Evolutionary conservation across 2,113 vertebrate genomes (phyloP).

Genomic region (Pollimyrus isidori): DNA sequence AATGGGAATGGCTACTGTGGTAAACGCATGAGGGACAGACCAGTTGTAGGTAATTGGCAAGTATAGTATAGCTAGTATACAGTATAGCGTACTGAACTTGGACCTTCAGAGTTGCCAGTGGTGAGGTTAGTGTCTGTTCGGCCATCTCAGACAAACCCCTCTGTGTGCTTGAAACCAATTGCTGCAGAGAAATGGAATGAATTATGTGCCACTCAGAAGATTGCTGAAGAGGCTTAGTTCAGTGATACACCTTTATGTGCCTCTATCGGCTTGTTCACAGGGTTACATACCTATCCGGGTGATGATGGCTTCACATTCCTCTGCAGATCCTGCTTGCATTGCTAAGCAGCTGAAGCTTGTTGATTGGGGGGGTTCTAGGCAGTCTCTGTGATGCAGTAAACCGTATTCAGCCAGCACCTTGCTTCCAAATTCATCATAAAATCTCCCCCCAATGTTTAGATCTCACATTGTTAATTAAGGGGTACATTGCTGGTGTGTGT

Average conservation of each 20-base stretch:
- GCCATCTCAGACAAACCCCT: constrained; percentile 68
- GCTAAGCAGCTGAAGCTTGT: constrained; percentile 64
- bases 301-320: constrained; percentile 67
- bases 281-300: constrained; percentile 59
- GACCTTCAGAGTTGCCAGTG: not conserved
- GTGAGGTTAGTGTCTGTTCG: not conserved
- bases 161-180: constrained; percentile 71
- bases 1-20: not conserved
- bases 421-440: constrained; percentile 24
- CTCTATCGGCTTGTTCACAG: not conserved
- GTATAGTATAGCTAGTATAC: not conserved
- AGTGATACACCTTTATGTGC: not conserved
- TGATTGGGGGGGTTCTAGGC: constrained; percentile 47
- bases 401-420: constrained; percentile 14
- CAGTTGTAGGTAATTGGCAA: not conserved
- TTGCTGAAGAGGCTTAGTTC: not conserved
- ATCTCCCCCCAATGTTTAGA: too few species aligned
- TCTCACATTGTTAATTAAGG: too few species aligned
- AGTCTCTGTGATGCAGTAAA: constrained; percentile 59
- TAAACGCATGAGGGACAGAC: not conserved
- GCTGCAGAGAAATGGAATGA: constrained; percentile 50
- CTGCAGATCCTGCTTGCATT: constrained; percentile 49
- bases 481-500: not conserved
- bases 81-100: not conserved
- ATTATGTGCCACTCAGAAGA: not conserved